These are phyloP conservation scores for Martes martes DNA, from an alignment of 2,113 vertebrate species.

Conservation along the genomic window DNA sequence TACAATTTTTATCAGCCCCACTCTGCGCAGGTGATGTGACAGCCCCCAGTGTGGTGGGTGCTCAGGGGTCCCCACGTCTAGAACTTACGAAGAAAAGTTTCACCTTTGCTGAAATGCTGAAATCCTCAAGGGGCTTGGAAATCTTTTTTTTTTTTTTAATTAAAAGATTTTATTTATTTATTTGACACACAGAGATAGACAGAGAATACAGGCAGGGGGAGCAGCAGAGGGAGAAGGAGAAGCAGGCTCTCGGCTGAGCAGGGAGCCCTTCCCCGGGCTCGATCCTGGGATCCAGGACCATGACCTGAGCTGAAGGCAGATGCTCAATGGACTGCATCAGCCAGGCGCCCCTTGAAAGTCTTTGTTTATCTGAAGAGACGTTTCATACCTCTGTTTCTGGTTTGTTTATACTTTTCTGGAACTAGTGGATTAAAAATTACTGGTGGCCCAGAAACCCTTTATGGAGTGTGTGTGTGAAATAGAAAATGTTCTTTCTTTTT, in stretches of 20 bases:
- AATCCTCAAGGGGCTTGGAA: not conserved
- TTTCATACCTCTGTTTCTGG: not conserved
- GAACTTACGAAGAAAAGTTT: not conserved
- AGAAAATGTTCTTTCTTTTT: not conserved
- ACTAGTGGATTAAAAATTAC: not conserved
- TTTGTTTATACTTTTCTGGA: not conserved
- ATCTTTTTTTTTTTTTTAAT: not conserved
- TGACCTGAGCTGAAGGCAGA: not conserved
- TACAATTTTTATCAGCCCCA: conserved; percentile 6
- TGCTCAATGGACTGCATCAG: not conserved
- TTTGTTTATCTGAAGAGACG: not conserved
- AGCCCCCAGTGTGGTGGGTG: rapidly evolving
- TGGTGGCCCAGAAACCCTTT: not conserved
- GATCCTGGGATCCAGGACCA: not conserved
- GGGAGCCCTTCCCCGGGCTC: no score
- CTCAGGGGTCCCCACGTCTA: rapidly evolving
- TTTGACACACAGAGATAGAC: not conserved
- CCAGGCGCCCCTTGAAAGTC: not conserved
- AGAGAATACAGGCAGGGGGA: not conserved
- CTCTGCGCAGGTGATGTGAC: conserved; percentile 21
- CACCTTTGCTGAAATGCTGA: not conserved
- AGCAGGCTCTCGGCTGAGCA: not conserved
- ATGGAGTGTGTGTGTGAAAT: not conserved
- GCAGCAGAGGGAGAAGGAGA: not conserved
- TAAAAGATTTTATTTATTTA: not conserved